A percentile compares a stretch with the other conserved stretches of the same genome.
These are phyloP conservation scores for Tragelaphus buxtoni DNA, from an alignment of 2,113 vertebrate species.

Conservation along the genomic window DNA sequence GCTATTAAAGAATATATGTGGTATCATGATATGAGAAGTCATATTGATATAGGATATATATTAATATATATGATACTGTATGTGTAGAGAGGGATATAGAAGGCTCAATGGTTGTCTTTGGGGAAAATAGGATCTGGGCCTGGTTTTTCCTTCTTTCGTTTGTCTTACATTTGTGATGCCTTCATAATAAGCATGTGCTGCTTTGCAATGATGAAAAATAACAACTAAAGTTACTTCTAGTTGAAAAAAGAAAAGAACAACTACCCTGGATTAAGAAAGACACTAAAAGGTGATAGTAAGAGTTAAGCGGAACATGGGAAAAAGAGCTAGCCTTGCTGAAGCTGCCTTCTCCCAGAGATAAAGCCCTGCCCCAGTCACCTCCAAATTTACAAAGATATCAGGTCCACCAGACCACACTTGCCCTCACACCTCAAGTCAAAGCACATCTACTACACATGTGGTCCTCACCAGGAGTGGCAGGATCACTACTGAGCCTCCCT, in stretches of 20 bases:
- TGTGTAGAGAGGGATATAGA: background rate
- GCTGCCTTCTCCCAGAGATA: background rate
- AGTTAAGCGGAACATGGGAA: background rate
- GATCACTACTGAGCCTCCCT: background rate
- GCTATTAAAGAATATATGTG: background rate
- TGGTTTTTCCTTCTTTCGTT: background rate
- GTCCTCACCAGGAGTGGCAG: background rate
- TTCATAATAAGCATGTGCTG: background rate
- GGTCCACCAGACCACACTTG: background rate
- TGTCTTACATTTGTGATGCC: background rate
- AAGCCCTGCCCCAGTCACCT: background rate
- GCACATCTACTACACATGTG: background rate
- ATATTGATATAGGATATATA: background rate
- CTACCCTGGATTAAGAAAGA: background rate
- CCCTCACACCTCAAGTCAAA: background rate
- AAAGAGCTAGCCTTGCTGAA: background rate
- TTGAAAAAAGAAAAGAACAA: background rate
- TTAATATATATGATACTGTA: background rate
- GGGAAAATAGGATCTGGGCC: background rate
- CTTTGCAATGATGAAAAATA: conserved; percentile 22
- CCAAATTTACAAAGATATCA: background rate
- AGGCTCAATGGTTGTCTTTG: background rate
- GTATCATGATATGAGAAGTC: background rate
- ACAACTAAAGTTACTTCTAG: conserved; percentile 12
- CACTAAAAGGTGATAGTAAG: background rate